Base-by-base conservation (phyloP, 2,113 vertebrate species). In the Embiotoca jacksoni region DNA sequence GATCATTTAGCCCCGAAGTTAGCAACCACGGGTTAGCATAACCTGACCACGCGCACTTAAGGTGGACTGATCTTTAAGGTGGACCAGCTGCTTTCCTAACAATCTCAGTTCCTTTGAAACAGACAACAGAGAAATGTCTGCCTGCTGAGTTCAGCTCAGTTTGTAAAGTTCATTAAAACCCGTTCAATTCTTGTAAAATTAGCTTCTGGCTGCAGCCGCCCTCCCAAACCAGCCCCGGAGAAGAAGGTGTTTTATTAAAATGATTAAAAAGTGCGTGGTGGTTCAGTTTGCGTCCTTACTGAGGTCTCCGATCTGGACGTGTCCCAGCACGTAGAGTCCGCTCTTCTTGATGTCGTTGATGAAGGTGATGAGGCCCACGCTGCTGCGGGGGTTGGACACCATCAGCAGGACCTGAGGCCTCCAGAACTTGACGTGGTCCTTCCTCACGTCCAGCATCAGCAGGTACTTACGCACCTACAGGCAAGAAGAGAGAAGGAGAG, bases 371-470 rank as follows among this genome's bases (percentile, higher is more conserved):
- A 99, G 95, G 73, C 96, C 95, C 39, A 96, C 72, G 0, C 94
- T 96, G 47, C 95, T 92, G 56, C 97, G 94, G 0, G 97, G 97
- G 87, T 99, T 99, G 53, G 97, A 96, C 58, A 99, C 96, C 95
- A 99, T 97, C 64, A 99, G 94, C 87, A 99, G 93, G 75, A 99
- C 89, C 90, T 99, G 98, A 0, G 98, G 97, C 72, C 98, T 93
- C 98, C 97, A 99, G 92, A 99, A 99, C 87, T 99, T 99, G 54
- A 99, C 97, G 0, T 99, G 98, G 67, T 99, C 98, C 89, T 99
- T 99, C 35, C 98, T 95, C 52, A 98, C 97, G 0, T 99, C 98
- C 92, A 99, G 89, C 95, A 98, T 96, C 82, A 99, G 94, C 81
- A 99, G 91, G 88, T 99, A 99, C 75, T 99, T 99, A 1, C 97